A percentile compares a stretch with the other conserved stretches of the same genome.
These are phyloP conservation scores for Cephus spinipes DNA, from an alignment of 2,888 invertebrate species.

Conservation along the genomic window DNA sequence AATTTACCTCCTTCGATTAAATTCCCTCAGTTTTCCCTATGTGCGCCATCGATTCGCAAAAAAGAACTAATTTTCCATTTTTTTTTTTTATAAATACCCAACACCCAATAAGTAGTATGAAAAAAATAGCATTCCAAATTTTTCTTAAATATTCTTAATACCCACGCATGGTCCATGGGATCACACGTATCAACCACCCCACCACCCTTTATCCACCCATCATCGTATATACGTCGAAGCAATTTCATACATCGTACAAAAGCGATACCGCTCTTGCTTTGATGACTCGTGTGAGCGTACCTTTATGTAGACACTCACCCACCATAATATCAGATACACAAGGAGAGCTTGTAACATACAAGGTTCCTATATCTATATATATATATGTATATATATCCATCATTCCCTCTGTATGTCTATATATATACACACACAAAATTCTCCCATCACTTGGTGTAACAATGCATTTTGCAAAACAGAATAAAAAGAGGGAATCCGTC, in stretches of 20 bases:
- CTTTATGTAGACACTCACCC: background rate
- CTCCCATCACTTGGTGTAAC: too few relatives aligned
- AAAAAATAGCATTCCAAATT: background rate
- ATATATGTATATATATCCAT: background rate
- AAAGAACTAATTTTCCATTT: background rate
- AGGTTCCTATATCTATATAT: background rate
- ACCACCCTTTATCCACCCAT: background rate
- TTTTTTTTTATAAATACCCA: background rate
- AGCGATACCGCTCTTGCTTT: background rate
- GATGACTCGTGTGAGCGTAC: background rate
- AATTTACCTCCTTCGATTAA: too few relatives aligned
- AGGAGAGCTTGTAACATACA: background rate
- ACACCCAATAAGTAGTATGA: background rate
- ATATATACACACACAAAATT: too few relatives aligned
- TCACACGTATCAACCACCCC: background rate
- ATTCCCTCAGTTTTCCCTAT: background rate
- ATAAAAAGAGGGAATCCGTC: too few relatives aligned
- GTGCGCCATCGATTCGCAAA: rapidly evolving
- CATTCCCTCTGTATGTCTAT: too few relatives aligned
- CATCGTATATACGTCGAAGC: background rate
- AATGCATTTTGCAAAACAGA: too few relatives aligned
- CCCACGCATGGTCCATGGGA: background rate
- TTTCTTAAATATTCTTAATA: background rate
- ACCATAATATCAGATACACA: background rate
- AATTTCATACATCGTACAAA: background rate